phyloP scores from a whole-genome alignment of 2,113 vertebrate genomes.

The Phaethornis superciliosus region DNA sequence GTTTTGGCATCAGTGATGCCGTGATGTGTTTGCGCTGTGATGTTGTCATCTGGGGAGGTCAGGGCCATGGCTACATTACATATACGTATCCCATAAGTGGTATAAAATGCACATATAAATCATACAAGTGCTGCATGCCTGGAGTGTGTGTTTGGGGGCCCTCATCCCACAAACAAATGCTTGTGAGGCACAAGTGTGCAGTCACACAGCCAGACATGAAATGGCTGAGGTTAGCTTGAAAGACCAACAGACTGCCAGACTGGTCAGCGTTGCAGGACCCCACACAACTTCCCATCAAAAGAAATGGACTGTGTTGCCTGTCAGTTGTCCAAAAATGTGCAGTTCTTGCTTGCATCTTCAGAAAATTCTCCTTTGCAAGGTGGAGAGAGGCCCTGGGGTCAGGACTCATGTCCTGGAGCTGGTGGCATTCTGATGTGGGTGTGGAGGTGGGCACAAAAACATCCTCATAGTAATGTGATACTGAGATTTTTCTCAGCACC shows the following conservation, averaged over 20 bases:
- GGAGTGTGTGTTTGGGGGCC: fast-evolving
- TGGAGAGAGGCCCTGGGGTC: background rate
- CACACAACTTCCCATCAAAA: background rate
- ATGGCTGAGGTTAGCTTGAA: background rate
- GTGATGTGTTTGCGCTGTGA: background rate
- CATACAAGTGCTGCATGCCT: background rate
- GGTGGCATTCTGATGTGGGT: background rate
- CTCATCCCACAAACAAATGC: background rate
- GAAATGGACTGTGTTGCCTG: background rate
- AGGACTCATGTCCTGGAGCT: background rate
- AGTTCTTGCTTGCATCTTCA: background rate
- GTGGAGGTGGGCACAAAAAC: background rate
- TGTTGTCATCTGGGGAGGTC: constrained; percentile 49
- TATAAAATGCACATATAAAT: constrained; percentile 9
- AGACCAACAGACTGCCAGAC: background rate
- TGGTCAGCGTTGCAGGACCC: background rate
- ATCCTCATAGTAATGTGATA: background rate
- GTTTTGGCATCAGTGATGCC: constrained; percentile 49
- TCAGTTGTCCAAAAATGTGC: background rate
- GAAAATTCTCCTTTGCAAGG: background rate
- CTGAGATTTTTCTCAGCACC: background rate
- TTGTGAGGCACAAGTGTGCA: background rate
- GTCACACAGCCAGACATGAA: fast-evolving
- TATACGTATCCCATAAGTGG: background rate
- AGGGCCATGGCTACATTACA: background rate